Base-by-base conservation (phyloP, 2,113 vertebrate genomes). In the Melanerpes formicivorus region DNA sequence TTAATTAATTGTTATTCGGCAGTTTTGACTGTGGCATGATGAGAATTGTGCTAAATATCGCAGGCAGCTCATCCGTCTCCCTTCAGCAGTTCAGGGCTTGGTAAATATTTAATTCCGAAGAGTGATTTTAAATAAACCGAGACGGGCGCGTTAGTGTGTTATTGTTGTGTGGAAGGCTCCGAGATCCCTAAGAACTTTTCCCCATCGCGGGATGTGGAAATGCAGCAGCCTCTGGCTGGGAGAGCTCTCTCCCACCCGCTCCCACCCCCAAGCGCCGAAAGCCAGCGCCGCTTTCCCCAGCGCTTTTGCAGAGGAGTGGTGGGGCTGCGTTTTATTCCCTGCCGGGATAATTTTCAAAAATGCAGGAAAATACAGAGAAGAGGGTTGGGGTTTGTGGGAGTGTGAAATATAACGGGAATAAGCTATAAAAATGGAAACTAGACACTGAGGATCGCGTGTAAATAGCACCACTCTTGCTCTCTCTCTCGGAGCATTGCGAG, bases 31-130 rank as follows among this genome's bases (percentile, higher is more conserved):
- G 83, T 83, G 59, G 88, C 80, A 60, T 18, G 32, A 56, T 79
- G 90, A 95, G 93, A 92, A 95, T 93, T 17, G 90, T 87, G 91
- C 88, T 95, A 88, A 95, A 95, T 96, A 92, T 92, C 40, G 76
- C 90, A 78, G 80, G 82, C 84, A 48, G 76, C 76, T 92, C 93
- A 93, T 92, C 82, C 64, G 67, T 87, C 90, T 93, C 59, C 62
- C 59, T 62, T 78, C 46, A 73, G 93, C 81, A 46, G 19, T 95
- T 91, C 80, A 65, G 94, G 80, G 85, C 84, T 95, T 64, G 80
- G 72, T 95, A 96, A 97, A 97, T 96, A 97, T 96, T 95, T 96
- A 97, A 96, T 97, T 97, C 90, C 14, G 72, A 83, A 30, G 52
- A 88, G 50, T 34, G 82, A 72, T 95, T 90, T 88, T 64, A 94